phyloP scores from a whole-genome alignment of 2,797 vertebrate species.

The Tapirus indicus region DNA sequence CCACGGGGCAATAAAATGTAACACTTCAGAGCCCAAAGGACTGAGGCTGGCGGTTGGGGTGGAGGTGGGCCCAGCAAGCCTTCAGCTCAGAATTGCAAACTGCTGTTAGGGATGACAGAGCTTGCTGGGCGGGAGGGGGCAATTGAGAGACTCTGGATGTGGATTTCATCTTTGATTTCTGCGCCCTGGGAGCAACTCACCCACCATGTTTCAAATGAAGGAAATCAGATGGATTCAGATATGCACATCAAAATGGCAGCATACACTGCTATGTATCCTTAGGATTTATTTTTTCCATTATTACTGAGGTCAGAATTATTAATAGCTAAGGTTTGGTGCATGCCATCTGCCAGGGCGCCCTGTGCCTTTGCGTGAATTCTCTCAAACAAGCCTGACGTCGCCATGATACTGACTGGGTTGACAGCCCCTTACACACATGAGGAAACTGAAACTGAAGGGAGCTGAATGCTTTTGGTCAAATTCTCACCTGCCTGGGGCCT shows the following conservation, averaged over 20 bases:
- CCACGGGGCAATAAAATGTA: slow-evolving; percentile 74
- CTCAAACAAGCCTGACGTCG: neutral
- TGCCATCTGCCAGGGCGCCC: fast-evolving
- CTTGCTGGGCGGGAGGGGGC: no score
- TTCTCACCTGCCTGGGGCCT: neutral
- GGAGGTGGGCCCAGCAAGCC: neutral
- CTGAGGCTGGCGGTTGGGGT: neutral
- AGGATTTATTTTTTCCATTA: slow-evolving; percentile 24
- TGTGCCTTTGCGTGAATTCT: neutral
- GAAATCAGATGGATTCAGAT: neutral
- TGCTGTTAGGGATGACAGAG: neutral
- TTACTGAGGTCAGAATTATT: neutral
- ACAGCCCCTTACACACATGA: neutral
- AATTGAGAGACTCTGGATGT: neutral
- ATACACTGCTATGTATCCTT: neutral
- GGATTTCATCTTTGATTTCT: neutral
- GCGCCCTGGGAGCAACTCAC: neutral
- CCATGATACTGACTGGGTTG: neutral
- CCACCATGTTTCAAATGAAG: neutral
- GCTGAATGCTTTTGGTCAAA: neutral
- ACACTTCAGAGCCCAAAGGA: slow-evolving; percentile 67
- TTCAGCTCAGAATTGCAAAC: neutral
- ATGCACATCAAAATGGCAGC: neutral
- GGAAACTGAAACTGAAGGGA: neutral
- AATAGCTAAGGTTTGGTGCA: neutral